A percentile compares a stretch with the other conserved stretches of the same genome.
phyloP scores from a whole-genome alignment of 1,140 invertebrate species.

The Plutomurus gul region DNA sequence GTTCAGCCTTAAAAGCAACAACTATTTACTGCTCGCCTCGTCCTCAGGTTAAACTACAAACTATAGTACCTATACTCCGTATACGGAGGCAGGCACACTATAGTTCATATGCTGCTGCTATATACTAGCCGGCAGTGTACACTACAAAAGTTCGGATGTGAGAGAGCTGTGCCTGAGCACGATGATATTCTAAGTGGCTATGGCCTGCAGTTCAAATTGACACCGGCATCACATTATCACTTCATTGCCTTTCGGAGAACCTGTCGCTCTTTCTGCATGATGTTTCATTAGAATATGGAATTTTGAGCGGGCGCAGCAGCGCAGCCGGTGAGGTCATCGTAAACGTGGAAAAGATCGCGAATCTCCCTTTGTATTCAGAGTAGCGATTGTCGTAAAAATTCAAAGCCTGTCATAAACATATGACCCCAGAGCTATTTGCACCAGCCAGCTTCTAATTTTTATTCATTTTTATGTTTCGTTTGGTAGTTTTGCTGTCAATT shows the following conservation, averaged over 20 bases:
- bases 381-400: slow-evolving; percentile 7
- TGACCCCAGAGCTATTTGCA: slow-evolving; percentile 13
- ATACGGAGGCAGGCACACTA: no score
- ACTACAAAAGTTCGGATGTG: no score
- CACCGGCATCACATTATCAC: slow-evolving; percentile 13
- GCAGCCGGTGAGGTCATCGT: not conserved
- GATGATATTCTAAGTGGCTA: no score
- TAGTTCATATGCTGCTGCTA: no score
- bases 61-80: no score
- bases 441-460: slow-evolving; percentile 22
- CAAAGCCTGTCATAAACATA: slow-evolving; percentile 20
- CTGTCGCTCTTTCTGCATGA: not conserved
- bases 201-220: slow-evolving; percentile 1
- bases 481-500: not conserved
- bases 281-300: not conserved
- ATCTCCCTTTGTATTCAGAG: not conserved
- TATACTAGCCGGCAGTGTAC: no score
- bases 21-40: no score
- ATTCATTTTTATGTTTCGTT: slow-evolving; percentile 4
- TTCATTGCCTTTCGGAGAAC: slow-evolving; percentile 18
- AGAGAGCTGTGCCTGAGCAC: no score
- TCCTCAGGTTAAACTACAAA: no score
- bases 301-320: no score
- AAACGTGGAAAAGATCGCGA: slow-evolving; percentile 21
- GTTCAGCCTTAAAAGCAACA: no score